Conservation (phyloP, 2,113 vertebrate genomes). For the Apeltes quadracus region DNA sequence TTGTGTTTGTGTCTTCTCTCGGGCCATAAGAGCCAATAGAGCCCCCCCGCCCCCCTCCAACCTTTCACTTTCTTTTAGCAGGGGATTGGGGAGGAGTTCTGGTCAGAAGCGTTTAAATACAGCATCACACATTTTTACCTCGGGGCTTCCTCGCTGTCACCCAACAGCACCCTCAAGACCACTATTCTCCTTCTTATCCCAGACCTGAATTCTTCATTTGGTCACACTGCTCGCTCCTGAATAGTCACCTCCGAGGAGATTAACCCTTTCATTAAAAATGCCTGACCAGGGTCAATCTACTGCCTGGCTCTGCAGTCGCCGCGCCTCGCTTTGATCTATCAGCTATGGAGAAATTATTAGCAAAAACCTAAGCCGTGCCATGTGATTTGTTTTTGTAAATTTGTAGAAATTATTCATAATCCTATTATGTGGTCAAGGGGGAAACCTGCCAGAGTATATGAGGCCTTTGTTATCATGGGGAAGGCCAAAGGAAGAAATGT, state of each 20-base stretch:
- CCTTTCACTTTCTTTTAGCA: conserved; percentile 45
- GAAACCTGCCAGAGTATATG: conserved; percentile 94
- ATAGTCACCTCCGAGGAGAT: conserved; percentile 99
- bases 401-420: conserved; percentile 99
- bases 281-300: conserved; percentile 95
- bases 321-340: conserved; percentile 95
- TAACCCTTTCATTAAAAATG: conserved; percentile 99
- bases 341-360: conserved; percentile 98
- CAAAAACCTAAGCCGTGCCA: conserved; percentile 96
- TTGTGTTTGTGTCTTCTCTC: conserved; percentile 11
- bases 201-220: conserved; percentile 95
- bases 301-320: conserved; percentile 87
- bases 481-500: conserved; percentile 87
- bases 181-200: conserved; percentile 88
- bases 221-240: conserved; percentile 98
- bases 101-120: conserved; percentile 70
- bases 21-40: conserved; percentile 24
- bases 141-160: conserved; percentile 89
- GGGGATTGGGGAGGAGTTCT: conserved; percentile 42
- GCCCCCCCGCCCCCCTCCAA: background rate
- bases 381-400: conserved; percentile 99
- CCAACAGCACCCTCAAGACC: conserved; percentile 79
- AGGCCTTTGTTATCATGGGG: conserved; percentile 91
- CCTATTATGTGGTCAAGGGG: conserved; percentile 94
- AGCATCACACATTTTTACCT: conserved; percentile 82